Percentiles rank a stretch among this genome's conserved stretches.
phyloP scores from a whole-genome alignment of 2,113 vertebrate genomes.

The Merops nubicus region DNA sequence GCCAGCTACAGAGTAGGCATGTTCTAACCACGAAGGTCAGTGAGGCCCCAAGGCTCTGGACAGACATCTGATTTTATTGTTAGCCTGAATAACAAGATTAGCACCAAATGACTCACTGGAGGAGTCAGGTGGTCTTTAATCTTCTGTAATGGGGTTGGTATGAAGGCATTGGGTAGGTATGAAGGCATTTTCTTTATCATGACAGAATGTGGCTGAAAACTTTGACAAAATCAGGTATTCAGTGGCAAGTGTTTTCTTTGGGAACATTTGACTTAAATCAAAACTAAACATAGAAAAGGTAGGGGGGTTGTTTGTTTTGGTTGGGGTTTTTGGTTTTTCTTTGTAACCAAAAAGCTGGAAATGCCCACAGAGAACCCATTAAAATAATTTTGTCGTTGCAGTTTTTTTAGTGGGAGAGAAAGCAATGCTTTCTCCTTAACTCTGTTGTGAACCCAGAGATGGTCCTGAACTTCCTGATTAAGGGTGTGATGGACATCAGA shows the following conservation, averaged over 20 bases:
- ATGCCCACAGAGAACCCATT: not conserved
- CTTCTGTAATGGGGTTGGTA: not conserved
- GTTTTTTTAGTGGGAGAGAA: not conserved
- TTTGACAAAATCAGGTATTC: not conserved
- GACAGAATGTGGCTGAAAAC: not conserved
- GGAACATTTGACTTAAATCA: not conserved
- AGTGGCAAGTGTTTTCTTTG: not conserved
- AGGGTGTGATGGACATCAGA: not conserved
- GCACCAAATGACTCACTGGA: not conserved
- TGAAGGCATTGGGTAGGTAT: not conserved
- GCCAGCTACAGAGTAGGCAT: not conserved
- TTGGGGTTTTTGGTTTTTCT: not conserved
- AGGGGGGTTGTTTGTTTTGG: not conserved
- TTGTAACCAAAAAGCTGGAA: not conserved
- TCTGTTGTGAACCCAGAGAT: not conserved
- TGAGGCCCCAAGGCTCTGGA: not conserved
- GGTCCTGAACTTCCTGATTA: not conserved
- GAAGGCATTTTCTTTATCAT: not conserved
- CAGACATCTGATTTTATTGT: constrained; percentile 12
- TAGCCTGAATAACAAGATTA: constrained; percentile 27
- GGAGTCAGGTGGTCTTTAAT: constrained; percentile 43
- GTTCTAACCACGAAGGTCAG: constrained; percentile 9
- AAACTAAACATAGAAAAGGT: not conserved
- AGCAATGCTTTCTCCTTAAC: not conserved
- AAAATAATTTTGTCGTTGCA: not conserved